A percentile compares a stretch with the other conserved stretches of the same genome.
Evolutionary conservation across 2,888 invertebrate genomes (phyloP).

Genomic region (Galeruca laticollis): DNA sequence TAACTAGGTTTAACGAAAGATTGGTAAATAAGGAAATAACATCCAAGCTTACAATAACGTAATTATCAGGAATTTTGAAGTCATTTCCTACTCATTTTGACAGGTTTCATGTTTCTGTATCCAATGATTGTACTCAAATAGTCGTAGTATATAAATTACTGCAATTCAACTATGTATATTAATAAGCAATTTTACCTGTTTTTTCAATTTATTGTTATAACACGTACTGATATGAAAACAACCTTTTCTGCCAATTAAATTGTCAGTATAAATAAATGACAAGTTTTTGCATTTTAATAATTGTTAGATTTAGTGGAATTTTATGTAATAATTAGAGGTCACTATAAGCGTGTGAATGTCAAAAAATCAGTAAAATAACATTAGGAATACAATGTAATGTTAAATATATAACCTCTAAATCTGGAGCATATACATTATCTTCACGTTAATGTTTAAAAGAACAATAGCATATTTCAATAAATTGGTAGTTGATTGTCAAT

Average conservation of each 20-base stretch:
- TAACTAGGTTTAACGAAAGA: too few relatives aligned
- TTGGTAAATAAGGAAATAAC: too few relatives aligned
- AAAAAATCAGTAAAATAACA: neutral
- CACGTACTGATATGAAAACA: neutral
- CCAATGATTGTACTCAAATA: too few relatives aligned
- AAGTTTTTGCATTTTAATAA: neutral
- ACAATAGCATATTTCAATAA: conserved; percentile 15
- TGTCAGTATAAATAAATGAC: neutral
- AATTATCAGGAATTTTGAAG: too few relatives aligned
- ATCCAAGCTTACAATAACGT: too few relatives aligned
- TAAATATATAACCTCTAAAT: conserved; percentile 14
- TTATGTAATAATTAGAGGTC: conserved; percentile 6
- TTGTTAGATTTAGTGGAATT: neutral
- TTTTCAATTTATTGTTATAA: too few relatives aligned
- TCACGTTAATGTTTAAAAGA: conserved; percentile 13
- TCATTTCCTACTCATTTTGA: too few relatives aligned
- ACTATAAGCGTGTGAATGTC: neutral
- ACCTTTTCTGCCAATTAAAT: neutral
- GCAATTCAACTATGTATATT: too few relatives aligned
- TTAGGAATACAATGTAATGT: conserved; percentile 20
- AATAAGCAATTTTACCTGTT: too few relatives aligned
- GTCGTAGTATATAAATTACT: too few relatives aligned
- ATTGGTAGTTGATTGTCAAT: neutral
- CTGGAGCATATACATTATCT: conserved; percentile 12
- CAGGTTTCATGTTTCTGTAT: too few relatives aligned